These are phyloP conservation scores for Brachyistius frenatus DNA, from an alignment of 2,113 vertebrate species.

Conservation along the genomic window DNA sequence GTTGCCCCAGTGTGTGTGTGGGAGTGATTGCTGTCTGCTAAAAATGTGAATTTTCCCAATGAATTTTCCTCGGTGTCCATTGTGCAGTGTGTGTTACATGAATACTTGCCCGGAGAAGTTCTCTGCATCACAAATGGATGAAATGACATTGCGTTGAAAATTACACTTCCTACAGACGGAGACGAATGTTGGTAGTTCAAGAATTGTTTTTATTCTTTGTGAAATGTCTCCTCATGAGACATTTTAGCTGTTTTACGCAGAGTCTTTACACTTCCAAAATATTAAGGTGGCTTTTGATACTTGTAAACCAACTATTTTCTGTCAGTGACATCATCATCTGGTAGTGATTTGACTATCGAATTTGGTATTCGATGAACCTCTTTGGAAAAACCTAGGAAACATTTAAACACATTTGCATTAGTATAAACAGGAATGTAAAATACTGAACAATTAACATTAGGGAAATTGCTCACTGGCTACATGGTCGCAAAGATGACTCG, in stretches of 20 bases:
- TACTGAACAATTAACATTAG: not conserved
- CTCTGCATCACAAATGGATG: too few species aligned
- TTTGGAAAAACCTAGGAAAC: too few species aligned
- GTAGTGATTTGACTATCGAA: too few species aligned
- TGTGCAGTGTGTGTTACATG: not conserved
- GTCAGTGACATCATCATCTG: not conserved
- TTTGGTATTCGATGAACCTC: too few species aligned
- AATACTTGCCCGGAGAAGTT: not conserved
- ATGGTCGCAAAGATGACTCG: not conserved
- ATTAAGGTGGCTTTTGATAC: not conserved
- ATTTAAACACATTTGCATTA: not conserved
- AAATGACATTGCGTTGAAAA: not conserved
- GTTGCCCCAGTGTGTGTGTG: slow-evolving; percentile 65
- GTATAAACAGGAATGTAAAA: not conserved
- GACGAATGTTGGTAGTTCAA: too few species aligned
- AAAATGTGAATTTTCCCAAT: not conserved
- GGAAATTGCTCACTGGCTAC: not conserved
- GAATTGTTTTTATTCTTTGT: too few species aligned
- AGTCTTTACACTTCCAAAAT: not conserved
- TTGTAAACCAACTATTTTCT: not conserved
- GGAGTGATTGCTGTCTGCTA: slow-evolving; percentile 8
- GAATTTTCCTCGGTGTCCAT: not conserved
- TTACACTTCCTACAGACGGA: not conserved
- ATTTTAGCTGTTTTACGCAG: too few species aligned
- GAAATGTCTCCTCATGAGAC: too few species aligned